Percentiles rank a stretch among this genome's conserved stretches.
Evolutionary conservation across 1,140 invertebrate species (phyloP).

Genomic region (Drosophila lacteicornis): DNA sequence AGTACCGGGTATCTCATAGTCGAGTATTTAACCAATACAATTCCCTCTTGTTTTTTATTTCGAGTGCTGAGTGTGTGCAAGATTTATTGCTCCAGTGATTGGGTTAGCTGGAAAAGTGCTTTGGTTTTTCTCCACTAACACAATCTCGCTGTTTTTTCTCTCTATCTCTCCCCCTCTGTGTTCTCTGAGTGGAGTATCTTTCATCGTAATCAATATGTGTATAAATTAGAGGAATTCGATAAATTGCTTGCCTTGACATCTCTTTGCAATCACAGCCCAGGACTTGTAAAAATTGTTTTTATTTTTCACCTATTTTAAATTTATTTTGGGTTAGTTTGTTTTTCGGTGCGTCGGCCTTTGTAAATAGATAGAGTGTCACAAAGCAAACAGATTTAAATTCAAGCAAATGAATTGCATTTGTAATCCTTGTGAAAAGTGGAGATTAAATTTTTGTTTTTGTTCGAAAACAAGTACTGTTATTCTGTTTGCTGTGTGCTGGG

Average conservation of each 20-base stretch:
- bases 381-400: constrained; percentile 45
- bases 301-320: constrained; percentile 25
- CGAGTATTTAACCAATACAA: not conserved
- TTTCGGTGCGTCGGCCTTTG: constrained; percentile 9
- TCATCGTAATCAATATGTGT: constrained; percentile 58
- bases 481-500: constrained; percentile 4
- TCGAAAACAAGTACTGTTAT: not conserved
- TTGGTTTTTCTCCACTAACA: constrained; percentile 35
- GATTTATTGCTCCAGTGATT: constrained; percentile 59
- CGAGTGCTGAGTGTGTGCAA: constrained; percentile 54
- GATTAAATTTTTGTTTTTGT: constrained; percentile 31
- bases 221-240: constrained; percentile 55
- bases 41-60: constrained; percentile 13
- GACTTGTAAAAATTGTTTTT: constrained; percentile 17
- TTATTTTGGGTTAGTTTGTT: constrained; percentile 23
- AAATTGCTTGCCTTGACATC: constrained; percentile 40
- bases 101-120: constrained; percentile 52
- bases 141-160: constrained; percentile 20
- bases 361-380: constrained; percentile 46
- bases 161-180: not conserved
- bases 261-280: constrained; percentile 31
- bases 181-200: constrained; percentile 39
- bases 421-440: constrained; percentile 27
- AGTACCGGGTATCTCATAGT: not conserved
- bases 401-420: constrained; percentile 46